Evolutionary conservation across 2,113 vertebrate genomes (phyloP), one percentile per base, ranked within the genome.

Genomic region (Cynopterus brachyotis): DNA sequence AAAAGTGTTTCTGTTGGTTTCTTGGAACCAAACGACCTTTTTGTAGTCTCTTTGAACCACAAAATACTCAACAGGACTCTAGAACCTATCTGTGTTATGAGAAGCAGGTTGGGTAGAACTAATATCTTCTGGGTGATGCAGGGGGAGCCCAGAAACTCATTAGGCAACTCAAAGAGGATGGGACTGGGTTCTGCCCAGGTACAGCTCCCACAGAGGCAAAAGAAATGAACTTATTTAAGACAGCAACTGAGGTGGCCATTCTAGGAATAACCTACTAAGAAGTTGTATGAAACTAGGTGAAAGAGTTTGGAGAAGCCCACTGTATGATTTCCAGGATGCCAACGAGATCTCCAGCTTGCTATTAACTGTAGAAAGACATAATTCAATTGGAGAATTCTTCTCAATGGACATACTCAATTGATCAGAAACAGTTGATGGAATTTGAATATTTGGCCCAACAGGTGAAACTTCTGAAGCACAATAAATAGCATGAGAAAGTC

Each of bases 101-200:
- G 20, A 16, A 0, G 2, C 1, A 0, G 1, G 2, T 0, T 12
- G 0, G 6, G 9, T 0, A 3, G 35, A 79, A 35, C 1, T 3
- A n/a, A 69, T 1, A 0, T 9, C 1, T 26, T 15, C 4, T 6
- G 3, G 11, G 28, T 3, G 8, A 9, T 2, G 0, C 42, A 35
- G 9, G 8, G 6, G 5, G 1, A 80, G 4, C 22, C 22, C 0
- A 4, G n/a, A 83, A 83, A 13, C 2, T 28, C 53, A 40, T 26
- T 6, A 37, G 16, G n/a, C 19, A 79, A 13, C 6, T 5, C 8
- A 6, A 6, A 3, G 12, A 16, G 10, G 5, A 24, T 24, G 30
- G 2, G n/a, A 2, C 3, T 4, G 9, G 35, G 19, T 17, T 7
- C 32, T 1, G 8, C 3, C 22, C 13, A 16, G 24, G 13, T 15